Conservation (phyloP, 2,888 invertebrate genomes). For the Cybosia mesomella region DNA sequence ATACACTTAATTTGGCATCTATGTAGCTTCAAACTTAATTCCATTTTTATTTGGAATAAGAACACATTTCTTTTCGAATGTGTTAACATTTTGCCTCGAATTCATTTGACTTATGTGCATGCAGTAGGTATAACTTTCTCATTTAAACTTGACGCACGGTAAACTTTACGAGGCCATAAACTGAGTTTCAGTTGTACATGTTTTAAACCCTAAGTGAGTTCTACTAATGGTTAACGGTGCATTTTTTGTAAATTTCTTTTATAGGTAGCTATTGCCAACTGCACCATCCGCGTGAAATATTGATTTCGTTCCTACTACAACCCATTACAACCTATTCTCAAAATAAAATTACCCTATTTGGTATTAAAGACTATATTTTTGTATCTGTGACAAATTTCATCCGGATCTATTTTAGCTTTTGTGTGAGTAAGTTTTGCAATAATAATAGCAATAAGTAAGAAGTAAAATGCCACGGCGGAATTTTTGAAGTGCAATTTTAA, state of each 20-base stretch:
- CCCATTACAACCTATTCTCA: neutral
- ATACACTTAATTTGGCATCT: neutral
- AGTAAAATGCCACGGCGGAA: too few relatives aligned
- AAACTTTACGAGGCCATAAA: slow-evolving; percentile 67
- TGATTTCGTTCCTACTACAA: too few relatives aligned
- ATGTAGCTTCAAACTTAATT: neutral
- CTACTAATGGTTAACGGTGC: slow-evolving; percentile 51
- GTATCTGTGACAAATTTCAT: too few relatives aligned
- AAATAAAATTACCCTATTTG: neutral
- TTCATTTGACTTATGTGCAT: slow-evolving; percentile 18
- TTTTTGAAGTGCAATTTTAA: too few relatives aligned
- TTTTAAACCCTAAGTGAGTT: slow-evolving; percentile 51
- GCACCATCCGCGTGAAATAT: too few relatives aligned
- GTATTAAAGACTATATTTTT: too few relatives aligned
- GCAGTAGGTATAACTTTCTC: slow-evolving; percentile 49
- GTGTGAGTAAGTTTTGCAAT: too few relatives aligned
- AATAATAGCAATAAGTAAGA: too few relatives aligned
- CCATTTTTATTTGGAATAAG: neutral
- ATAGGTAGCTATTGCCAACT: too few relatives aligned
- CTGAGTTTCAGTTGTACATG: slow-evolving; percentile 55
- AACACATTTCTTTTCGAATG: neutral
- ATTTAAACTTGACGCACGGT: slow-evolving; percentile 57
- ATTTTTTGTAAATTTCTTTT: slow-evolving; percentile 27
- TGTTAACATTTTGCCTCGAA: slow-evolving; percentile 21
- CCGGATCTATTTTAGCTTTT: too few relatives aligned